Base-by-base conservation (phyloP, 2,113 vertebrate genomes). In the Corythornis madagascariensis region DNA sequence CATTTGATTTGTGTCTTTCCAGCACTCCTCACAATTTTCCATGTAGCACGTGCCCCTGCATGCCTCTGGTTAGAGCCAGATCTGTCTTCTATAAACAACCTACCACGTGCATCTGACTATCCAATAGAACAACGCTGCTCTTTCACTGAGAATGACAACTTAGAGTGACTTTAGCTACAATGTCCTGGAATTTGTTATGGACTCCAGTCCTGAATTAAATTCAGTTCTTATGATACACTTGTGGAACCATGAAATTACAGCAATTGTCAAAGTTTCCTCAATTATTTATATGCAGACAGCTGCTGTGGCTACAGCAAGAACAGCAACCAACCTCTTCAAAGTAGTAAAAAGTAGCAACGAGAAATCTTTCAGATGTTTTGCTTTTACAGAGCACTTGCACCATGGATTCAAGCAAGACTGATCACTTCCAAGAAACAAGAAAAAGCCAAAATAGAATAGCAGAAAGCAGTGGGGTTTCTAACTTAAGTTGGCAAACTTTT, bases 231-330 rank as follows among this genome's bases (percentile, higher is more conserved):
- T 0, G 1, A 67, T 40, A 26, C 56, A 33, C 57, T 88, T 48
- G 47, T 13, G 59, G 92, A 93, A 96, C 87, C 87, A 92, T 88
- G 89, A 94, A 94, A 90, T 95, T 92, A 94, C 0, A 93, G 76
- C 25, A 59, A 95, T 93, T 76, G 63, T 92, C 93, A 95, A 93
- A 75, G 88, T 95, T 89, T 93, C 93, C 92, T 95, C 96, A 78
- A 96, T 96, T 97, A 96, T 95, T 97, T 97, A 96, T 95, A 95
- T 89, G 71, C 16, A 88, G 93, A 90, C 96, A 97, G 96, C 96
- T 97, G 96, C 91, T 84, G 80, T 33, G 92, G 94, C 82, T 87
- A 63, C 52, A 77, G 86, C 64, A 89, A 93, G 96, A 96, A 96
- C 69, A 98, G 96, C 89, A 95, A 94, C 61, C 88, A 80, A 63